Base-by-base conservation (phyloP, 2,888 invertebrate species). In the Druceiella hillmani region DNA sequence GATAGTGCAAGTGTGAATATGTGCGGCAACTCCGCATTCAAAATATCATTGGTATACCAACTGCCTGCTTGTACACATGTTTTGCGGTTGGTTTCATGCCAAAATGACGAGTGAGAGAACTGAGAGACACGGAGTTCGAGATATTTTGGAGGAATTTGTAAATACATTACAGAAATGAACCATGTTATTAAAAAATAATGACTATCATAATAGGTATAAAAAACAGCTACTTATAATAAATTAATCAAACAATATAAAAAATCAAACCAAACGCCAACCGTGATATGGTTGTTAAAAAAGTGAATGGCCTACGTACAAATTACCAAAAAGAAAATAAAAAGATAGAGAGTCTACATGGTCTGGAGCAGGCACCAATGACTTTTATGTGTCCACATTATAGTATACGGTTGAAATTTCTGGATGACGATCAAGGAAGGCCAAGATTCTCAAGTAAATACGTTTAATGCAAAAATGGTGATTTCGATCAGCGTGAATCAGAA, bases 81-180 rank as follows among this genome's bases (percentile, higher is more conserved):
- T n/a, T n/a, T n/a, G n/a, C n/a, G 6, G 22, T 20, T n/a, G 22
- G 22, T 20, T 20, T 20, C 22, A n/a, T n/a, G 6, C 9, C 9
- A 6, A 20, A 20, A 20, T n/a, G n/a, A 20, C 9, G 22, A 20
- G 22, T 20, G 22, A 20, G 22, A 6, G 6, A 20, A 20, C 22
- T 20, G 22, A 20, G 22, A 20, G 22, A 7, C 9, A 7, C 9
- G 22, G 22, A 20, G n/a, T n/a, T 20, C 6, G n/a, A 6, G n/a
- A 20, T 20, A 20, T 20, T 20, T 20, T 20, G 22, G 22, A 20
- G n/a, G 22, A 20, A 20, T 20, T 20, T 20, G n/a, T 20, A 20
- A 20, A 20, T 20, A 20, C 9, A n/a, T n/a, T n/a, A n/a, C n/a
- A n/a, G n/a, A n/a, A n/a, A n/a, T n/a, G n/a, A n/a, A n/a, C n/a